Evolutionary conservation across 2,888 invertebrate species (phyloP).

Genomic region (Operophtera brumata): DNA sequence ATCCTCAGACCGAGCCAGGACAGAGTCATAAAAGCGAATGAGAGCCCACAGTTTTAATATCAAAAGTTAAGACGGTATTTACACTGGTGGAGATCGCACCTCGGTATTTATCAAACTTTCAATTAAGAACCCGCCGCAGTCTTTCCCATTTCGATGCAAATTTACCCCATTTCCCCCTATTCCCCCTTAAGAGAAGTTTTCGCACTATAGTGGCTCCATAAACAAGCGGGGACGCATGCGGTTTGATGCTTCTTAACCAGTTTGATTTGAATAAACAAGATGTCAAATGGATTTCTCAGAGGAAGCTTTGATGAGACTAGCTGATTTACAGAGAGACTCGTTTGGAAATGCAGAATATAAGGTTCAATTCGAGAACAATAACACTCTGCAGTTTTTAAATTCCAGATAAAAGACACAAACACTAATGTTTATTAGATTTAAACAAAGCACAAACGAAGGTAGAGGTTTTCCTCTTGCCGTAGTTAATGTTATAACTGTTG

Average conservation of each 20-base stretch:
- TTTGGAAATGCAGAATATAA: too few relatives aligned
- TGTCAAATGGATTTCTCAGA: constrained; percentile 5
- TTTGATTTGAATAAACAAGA: constrained; percentile 27
- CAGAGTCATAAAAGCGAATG: constrained; percentile 17
- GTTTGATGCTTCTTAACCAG: constrained; percentile 38
- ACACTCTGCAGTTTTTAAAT: too few relatives aligned
- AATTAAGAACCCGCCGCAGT: constrained; percentile 62
- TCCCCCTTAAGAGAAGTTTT: constrained; percentile 32
- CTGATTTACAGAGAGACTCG: not conserved
- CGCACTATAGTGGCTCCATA: constrained; percentile 42
- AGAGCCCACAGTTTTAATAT: constrained; percentile 43
- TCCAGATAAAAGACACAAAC: too few relatives aligned
- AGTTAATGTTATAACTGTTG: too few relatives aligned
- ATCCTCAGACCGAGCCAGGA: not conserved
- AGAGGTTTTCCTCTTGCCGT: too few relatives aligned
- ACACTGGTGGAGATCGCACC: constrained; percentile 29
- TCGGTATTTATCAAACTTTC: constrained; percentile 60
- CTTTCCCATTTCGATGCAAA: constrained; percentile 74
- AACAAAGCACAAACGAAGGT: too few relatives aligned
- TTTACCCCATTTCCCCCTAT: constrained; percentile 36
- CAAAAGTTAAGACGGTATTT: constrained; percentile 38
- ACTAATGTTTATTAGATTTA: too few relatives aligned
- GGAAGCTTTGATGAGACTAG: constrained; percentile 5
- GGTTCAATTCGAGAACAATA: too few relatives aligned
- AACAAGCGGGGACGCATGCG: constrained; percentile 38